A percentile compares a stretch with the other conserved stretches of the same genome.
Evolutionary conservation across 2,797 vertebrate species (phyloP).

Genomic region (Malacoraja senta): DNA sequence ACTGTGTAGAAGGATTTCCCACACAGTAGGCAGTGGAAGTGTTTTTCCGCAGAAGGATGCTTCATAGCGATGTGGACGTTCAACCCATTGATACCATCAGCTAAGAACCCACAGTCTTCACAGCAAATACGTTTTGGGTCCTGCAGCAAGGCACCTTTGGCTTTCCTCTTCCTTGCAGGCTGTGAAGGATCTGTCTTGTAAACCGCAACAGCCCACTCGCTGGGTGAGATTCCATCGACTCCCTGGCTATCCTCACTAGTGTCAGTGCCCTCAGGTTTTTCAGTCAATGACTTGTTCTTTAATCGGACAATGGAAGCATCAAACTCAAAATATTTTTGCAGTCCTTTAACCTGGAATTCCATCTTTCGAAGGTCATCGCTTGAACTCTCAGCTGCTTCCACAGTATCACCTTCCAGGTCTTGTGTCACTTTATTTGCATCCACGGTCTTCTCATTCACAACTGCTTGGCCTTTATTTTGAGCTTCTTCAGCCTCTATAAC

Average conservation of each 20-base stretch:
- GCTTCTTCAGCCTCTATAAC: constrained; percentile 46
- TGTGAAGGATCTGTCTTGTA: constrained; percentile 47
- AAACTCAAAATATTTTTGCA: constrained; percentile 62
- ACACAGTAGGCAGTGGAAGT: constrained; percentile 91
- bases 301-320: constrained; percentile 83
- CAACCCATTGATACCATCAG: constrained; percentile 87
- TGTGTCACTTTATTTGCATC: constrained; percentile 50
- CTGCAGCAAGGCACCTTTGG: constrained; percentile 51
- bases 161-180: constrained; percentile 55
- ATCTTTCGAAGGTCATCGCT: background rate
- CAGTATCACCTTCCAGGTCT: constrained; percentile 49
- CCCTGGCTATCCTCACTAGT: constrained; percentile 51
- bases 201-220: constrained; percentile 42
- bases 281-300: constrained; percentile 57
- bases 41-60: constrained; percentile 90
- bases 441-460: constrained; percentile 52
- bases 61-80: constrained; percentile 99
- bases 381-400: background rate
- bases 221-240: constrained; percentile 40
- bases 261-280: constrained; percentile 53
- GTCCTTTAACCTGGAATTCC: constrained; percentile 51
- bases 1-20: constrained; percentile 97
- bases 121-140: constrained; percentile 73
- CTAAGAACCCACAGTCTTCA: constrained; percentile 92
- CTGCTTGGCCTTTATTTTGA: constrained; percentile 51